Conservation (phyloP, 2,113 vertebrate species). For the Symphodus melops region DNA sequence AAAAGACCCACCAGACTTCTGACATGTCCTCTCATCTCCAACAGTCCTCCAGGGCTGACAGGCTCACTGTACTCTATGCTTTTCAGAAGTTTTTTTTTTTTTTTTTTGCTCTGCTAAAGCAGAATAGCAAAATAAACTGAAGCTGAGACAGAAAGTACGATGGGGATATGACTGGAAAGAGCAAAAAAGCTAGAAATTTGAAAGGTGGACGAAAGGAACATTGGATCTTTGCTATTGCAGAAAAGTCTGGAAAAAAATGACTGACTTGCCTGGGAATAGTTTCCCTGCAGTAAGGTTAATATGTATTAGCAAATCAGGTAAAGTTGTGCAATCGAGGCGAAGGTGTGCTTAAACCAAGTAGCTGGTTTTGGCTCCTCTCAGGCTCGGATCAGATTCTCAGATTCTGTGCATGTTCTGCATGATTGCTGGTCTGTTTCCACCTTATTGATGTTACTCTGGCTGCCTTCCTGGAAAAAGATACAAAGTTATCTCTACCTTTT, state of each 20-base stretch:
- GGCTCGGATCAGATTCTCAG: slow-evolving; percentile 45
- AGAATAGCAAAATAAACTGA: slow-evolving; percentile 37
- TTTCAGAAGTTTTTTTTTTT: slow-evolving; percentile 25
- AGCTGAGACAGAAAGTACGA: slow-evolving; percentile 24
- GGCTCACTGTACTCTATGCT: slow-evolving; percentile 53
- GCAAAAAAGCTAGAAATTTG: slow-evolving; percentile 20
- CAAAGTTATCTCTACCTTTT: slow-evolving; percentile 73
- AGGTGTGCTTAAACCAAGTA: slow-evolving; percentile 31
- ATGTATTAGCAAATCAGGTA: slow-evolving; percentile 55
- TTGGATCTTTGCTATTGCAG: slow-evolving; percentile 31
- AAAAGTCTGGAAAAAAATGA: slow-evolving; percentile 35
- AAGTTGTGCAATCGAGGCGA: slow-evolving; percentile 71
- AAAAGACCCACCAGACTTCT: slow-evolving; percentile 64
- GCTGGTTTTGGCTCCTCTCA: slow-evolving; percentile 51
- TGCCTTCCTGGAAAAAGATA: slow-evolving; percentile 70
- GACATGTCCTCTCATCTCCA: slow-evolving; percentile 70
- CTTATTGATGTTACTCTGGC: slow-evolving; percentile 62
- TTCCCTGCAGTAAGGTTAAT: slow-evolving; percentile 41
- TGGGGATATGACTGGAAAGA: slow-evolving; percentile 28
- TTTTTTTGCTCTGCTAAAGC: slow-evolving; percentile 22
- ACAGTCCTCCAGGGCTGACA: slow-evolving; percentile 61
- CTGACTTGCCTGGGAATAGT: slow-evolving; percentile 35
- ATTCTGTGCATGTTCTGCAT: slow-evolving; percentile 70
- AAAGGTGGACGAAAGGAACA: slow-evolving; percentile 22
- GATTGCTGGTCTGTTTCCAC: slow-evolving; percentile 74